Evolutionary conservation across 2,797 vertebrate species (phyloP).

Genomic region (Coreius guichenoti): DNA sequence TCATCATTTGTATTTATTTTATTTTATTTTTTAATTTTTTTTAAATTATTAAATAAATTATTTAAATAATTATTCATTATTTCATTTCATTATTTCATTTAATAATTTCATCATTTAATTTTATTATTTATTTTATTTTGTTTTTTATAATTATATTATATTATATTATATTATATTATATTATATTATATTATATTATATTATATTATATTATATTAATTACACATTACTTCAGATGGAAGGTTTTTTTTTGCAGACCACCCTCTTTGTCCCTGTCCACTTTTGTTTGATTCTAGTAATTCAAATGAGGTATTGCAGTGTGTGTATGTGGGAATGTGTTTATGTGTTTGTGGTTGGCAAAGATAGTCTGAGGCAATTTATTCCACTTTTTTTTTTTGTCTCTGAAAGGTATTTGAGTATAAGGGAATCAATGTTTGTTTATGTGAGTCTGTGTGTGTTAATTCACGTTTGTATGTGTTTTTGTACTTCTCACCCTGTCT

Average conservation of each 20-base stretch:
- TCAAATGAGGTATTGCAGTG: neutral
- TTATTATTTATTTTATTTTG: no score
- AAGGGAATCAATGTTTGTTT: neutral
- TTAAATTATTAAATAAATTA: no score
- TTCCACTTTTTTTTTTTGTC: neutral
- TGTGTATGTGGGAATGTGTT: conserved; percentile 18
- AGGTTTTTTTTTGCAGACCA: neutral
- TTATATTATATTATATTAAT: neutral
- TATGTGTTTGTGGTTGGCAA: conserved; percentile 7
- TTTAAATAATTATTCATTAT: no score
- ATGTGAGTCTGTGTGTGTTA: conserved; percentile 40
- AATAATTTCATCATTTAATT: no score
- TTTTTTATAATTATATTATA: no score
- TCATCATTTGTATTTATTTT: no score
- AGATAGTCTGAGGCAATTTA: conserved; percentile 15
- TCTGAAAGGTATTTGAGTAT: conserved; percentile 3
- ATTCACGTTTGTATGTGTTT: conserved; percentile 44
- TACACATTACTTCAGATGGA: neutral
- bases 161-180: neutral
- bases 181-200: neutral
- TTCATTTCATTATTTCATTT: no score
- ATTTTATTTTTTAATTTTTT: no score
- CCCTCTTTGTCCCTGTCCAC: neutral
- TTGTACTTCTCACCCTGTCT: conserved; percentile 57
- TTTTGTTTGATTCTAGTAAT: conserved; percentile 19